A percentile compares a stretch with the other conserved stretches of the same genome.
Conservation (phyloP, 37 sponge, comb jelly and placozoan genomes). For the Chondrosia reniformis region DNA sequence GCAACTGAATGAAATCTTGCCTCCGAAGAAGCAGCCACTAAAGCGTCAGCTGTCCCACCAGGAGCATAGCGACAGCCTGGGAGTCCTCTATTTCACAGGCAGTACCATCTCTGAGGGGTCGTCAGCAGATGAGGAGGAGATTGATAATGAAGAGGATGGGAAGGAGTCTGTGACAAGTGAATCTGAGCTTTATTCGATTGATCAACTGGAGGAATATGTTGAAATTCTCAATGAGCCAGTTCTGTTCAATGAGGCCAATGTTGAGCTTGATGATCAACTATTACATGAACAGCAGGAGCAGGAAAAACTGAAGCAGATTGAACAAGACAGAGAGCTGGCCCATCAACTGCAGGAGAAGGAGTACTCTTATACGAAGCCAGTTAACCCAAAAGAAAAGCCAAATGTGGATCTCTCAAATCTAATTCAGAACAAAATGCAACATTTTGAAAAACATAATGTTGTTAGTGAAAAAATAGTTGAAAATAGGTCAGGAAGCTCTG, state of each 20-base stretch:
- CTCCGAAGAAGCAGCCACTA: neutral
- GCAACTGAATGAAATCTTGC: neutral
- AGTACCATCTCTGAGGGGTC: neutral
- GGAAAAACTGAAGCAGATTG: neutral
- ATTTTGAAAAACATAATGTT: too few species aligned
- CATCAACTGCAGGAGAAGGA: conserved; percentile 56
- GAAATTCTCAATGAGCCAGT: neutral
- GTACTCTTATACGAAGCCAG: conserved; percentile 20
- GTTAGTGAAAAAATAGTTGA: too few species aligned
- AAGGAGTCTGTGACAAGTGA: neutral
- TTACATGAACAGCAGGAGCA: conserved; percentile 30
- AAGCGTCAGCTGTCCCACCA: neutral
- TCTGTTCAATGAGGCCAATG: neutral
- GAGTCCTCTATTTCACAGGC: conserved; percentile 6
- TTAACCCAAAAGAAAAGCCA: neutral
- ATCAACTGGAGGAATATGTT: neutral
- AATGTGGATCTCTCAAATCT: too few species aligned
- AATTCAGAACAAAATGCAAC: too few species aligned
- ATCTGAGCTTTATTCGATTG: too few species aligned
- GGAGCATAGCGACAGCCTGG: conserved; percentile 2
- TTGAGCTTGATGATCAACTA: conserved; percentile 20
- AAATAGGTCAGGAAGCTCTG: too few species aligned
- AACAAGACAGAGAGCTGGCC: conserved; percentile 42
- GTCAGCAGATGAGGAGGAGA: neutral
- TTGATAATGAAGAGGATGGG: neutral